Conservation (phyloP, 2,888 invertebrate genomes). For the Polia nebulosa region DNA sequence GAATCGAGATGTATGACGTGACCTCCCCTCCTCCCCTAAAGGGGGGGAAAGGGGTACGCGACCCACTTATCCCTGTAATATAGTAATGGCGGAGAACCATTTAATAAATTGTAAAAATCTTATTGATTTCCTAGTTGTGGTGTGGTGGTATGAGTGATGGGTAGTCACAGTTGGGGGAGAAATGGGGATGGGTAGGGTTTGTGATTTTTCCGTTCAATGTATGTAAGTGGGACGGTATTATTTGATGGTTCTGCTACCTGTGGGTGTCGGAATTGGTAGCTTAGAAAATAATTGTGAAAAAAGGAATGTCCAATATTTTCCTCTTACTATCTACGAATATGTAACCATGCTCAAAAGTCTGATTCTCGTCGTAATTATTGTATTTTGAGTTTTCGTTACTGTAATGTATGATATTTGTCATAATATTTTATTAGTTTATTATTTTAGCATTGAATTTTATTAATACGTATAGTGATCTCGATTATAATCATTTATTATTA, state of each 20-base stretch:
- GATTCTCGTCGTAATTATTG: too few species aligned
- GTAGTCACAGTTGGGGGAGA: constrained; percentile 10
- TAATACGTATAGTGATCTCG: too few species aligned
- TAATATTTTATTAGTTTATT: too few species aligned
- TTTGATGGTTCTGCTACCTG: constrained; percentile 41
- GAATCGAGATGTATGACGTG: constrained; percentile 80
- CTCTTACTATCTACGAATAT: too few species aligned
- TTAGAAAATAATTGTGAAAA: too few species aligned
- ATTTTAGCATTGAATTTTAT: too few species aligned
- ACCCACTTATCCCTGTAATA: constrained; percentile 82
- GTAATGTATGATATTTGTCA: too few species aligned
- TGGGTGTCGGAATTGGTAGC: neutral
- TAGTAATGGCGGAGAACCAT: constrained; percentile 74
- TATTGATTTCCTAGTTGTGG: constrained; percentile 68
- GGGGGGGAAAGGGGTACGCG: constrained; percentile 66
- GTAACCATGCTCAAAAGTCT: too few species aligned
- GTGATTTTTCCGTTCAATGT: constrained; percentile 47
- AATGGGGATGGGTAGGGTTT: constrained; percentile 16
- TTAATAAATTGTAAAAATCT: constrained; percentile 72
- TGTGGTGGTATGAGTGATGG: constrained; percentile 41
- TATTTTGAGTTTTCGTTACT: too few species aligned
- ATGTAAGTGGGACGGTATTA: constrained; percentile 27
- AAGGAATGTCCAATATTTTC: too few species aligned
- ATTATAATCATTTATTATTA: too few species aligned
- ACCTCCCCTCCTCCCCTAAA: constrained; percentile 54